Base-by-base conservation (phyloP, 2,113 vertebrate species). In the Rhynchopsitta pachyrhyncha region DNA sequence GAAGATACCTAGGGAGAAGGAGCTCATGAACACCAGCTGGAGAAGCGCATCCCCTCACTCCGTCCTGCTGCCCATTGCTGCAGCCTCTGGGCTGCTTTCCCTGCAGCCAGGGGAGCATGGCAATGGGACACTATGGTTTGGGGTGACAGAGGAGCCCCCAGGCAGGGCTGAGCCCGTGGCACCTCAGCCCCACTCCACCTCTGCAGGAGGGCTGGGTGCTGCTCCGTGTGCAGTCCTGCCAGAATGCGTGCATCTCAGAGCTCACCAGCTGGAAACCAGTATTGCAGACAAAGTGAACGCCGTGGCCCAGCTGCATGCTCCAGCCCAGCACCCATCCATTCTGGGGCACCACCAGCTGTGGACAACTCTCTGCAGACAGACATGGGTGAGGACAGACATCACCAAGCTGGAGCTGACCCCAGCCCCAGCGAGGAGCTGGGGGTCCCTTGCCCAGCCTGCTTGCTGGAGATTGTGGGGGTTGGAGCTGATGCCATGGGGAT, bases 231-330 rank as follows among this genome's bases (percentile, higher is more conserved):
- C 96, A 96, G 71, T 98, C 93, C 4, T 98, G 98, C 90, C 97
- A 97, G 97, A 99, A 99, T 70, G 96, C 5, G 17, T 98, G 98
- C 0, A 98, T 98, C 97, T 98, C 98, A 0, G 98, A 97, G 60
- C 99, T 98, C 73, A 98, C 91, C 87, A 99, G 97, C 71, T 39
- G 97, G 92, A 98, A 99, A 9, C 99, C 98, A 0, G 74, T 42
- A 0, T 98, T 64, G 28, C 99, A 99, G 88, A 98, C 7, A 3
- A 99, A 98, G 86, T 99, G 98, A 75, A 98, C 83, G 25, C 99
- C 98, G 0, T 99, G 98, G 53, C 98, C 98, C 29, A 97, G 62
- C 2, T 83, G 69, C 29, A 94, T 29, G 7, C 91, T 97, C 75
- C 84, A 98, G 12, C 99, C 99, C 83, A 99, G 96, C 94, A 98